phyloP scores from a whole-genome alignment of 2,797 vertebrate species.

The Tachyglossus aculeatus region DNA sequence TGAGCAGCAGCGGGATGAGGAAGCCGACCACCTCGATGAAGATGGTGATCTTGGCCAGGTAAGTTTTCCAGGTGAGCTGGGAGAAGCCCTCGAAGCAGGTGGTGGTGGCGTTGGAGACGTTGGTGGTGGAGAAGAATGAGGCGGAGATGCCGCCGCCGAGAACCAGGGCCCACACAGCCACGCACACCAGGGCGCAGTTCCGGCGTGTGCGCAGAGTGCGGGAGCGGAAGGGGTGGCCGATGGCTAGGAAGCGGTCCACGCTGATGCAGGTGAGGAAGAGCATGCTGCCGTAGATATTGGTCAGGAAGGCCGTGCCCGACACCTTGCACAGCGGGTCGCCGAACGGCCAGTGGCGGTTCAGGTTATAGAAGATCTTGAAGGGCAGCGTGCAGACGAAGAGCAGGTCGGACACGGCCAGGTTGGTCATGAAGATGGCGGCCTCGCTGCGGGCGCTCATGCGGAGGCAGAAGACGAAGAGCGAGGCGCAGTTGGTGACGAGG shows the following conservation, averaged over 20 bases:
- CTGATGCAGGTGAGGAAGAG: slow-evolving; percentile 98
- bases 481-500: slow-evolving; percentile 94
- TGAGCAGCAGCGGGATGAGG: slow-evolving; percentile 90
- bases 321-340: slow-evolving; percentile 94
- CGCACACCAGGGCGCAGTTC: slow-evolving; percentile 90
- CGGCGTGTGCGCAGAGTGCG: slow-evolving; percentile 88
- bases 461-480: slow-evolving; percentile 95
- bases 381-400: slow-evolving; percentile 95
- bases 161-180: slow-evolving; percentile 92
- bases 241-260: slow-evolving; percentile 94
- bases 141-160: slow-evolving; percentile 95
- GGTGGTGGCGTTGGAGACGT: slow-evolving; percentile 85
- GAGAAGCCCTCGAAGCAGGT: slow-evolving; percentile 97
- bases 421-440: slow-evolving; percentile 97
- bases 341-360: slow-evolving; percentile 95
- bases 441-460: slow-evolving; percentile 94
- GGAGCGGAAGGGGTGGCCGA: slow-evolving; percentile 93
- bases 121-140: slow-evolving; percentile 95
- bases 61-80: slow-evolving; percentile 94
- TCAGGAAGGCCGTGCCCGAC: slow-evolving; percentile 95
- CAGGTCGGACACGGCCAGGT: slow-evolving; percentile 92
- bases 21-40: slow-evolving; percentile 98
- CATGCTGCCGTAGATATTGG: slow-evolving; percentile 98
- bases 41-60: slow-evolving; percentile 97
- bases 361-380: slow-evolving; percentile 97